A percentile compares a stretch with the other conserved stretches of the same genome.
Conservation (phyloP, 2,888 invertebrate genomes). For the Plagiodera versicolora region DNA sequence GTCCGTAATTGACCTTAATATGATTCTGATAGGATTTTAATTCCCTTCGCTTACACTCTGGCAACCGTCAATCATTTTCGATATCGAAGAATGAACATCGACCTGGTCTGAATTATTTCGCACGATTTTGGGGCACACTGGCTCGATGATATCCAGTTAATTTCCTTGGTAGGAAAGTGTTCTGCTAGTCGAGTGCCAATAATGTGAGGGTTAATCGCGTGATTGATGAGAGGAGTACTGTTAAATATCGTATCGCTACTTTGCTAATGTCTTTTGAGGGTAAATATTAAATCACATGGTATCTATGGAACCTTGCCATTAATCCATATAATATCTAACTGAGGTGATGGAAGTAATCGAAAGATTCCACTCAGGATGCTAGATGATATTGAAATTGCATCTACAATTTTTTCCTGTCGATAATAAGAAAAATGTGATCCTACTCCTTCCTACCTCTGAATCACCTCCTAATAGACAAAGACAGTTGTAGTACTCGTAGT, state of each 20-base stretch:
- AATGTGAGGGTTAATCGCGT: background rate
- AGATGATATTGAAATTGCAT: no score
- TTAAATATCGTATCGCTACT: background rate
- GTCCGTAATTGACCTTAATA: background rate
- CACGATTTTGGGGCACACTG: background rate
- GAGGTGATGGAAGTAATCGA: no score
- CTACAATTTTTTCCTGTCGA: no score
- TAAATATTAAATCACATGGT: no score
- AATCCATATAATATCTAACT: no score
- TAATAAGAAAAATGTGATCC: no score
- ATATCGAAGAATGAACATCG: background rate
- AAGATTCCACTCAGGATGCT: no score
- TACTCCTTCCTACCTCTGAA: no score
- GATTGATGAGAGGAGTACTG: background rate
- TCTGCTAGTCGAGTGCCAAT: background rate
- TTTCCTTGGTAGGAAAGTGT: background rate
- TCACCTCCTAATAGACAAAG: no score
- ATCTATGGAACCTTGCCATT: no score
- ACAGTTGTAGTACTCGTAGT: no score
- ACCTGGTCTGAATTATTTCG: background rate
- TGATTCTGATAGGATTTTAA: constrained; percentile 1
- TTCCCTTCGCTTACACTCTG: background rate
- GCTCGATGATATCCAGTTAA: background rate
- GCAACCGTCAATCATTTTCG: background rate
- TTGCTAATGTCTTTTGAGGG: background rate